Conservation (phyloP, 2,797 vertebrate genomes). For the Tympanoctomys barrerae region DNA sequence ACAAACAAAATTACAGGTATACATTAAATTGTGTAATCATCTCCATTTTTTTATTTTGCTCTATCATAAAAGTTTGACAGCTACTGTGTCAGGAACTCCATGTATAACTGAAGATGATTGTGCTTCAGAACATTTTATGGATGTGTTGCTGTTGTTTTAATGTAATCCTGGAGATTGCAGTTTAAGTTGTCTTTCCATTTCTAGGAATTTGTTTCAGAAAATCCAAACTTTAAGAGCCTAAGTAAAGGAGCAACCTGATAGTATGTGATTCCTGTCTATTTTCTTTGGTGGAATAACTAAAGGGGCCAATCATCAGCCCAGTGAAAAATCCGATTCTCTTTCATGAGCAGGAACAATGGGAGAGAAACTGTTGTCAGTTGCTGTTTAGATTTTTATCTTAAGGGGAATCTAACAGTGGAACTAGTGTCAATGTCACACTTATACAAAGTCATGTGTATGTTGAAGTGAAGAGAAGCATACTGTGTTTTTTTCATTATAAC, state of each 20-base stretch:
- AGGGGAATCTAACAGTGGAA: neutral
- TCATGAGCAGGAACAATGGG: neutral
- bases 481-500: neutral
- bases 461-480: neutral
- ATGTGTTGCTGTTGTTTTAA: neutral
- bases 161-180: neutral
- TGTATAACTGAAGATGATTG: neutral
- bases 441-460: neutral
- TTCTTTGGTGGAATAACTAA: neutral
- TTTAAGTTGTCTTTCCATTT: neutral
- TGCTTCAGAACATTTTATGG: neutral
- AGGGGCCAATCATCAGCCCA: neutral
- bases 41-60: slow-evolving; percentile 23
- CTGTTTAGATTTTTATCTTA: neutral
- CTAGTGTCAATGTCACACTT: neutral
- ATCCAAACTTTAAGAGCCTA: neutral
- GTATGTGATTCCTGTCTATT: neutral
- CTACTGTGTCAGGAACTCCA: neutral
- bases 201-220: neutral
- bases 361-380: neutral
- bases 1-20: neutral
- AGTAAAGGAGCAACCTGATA: neutral
- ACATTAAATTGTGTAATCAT: neutral
- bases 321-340: slow-evolving; percentile 31
- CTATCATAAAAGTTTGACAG: neutral